Base-by-base conservation (phyloP, 2,797 vertebrate species). In the Tadarida brasiliensis region DNA sequence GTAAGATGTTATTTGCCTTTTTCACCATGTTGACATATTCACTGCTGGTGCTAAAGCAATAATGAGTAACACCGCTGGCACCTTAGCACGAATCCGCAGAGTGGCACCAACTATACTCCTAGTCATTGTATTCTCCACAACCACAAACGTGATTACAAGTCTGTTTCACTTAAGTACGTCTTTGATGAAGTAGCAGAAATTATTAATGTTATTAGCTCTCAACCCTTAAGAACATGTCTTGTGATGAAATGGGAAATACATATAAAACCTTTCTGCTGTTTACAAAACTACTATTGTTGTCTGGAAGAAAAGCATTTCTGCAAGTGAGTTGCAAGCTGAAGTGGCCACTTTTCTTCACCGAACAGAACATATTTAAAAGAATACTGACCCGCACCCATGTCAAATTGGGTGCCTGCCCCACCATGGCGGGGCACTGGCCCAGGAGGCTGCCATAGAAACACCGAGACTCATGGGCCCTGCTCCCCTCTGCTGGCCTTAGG, bases 141-240 rank as follows among this genome's bases (percentile, higher is more conserved):
- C 3, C 19, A 35, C 51, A 59, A 61, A 84, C 77, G 73, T 14
- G 28, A 8, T 26, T 30, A 88, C 22, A 59, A 26, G 11, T 26
- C 12, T 63, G 2, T 28, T 73, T 91, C 24, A n/a, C 30, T 12
- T 49, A 77, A 67, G 28, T 44, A 28, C 20, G n/a, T 68, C 57
- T 19, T 39, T 51, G 51, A 68, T n/a, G 28, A 77, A 87, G 68
- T 49, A 22, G 54, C 59, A 74, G 59, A 82, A 30, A 57, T 49
- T 94, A 15, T 14, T 70, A 57, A 35, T 30, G 51, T 68, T 65
- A 77, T 54, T 77, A 67, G 67, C 11, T 67, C 44, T 78, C 81
- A 87, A n/a, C n/a, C 5, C 16, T 57, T 70, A 67, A 87, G 77
- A 87, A 92, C 12, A 87, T 5, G 16, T 30, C 73, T 65, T 84